These are phyloP conservation scores for Lerema accius DNA, from an alignment of 1,140 invertebrate genomes.

Conservation along the genomic window DNA sequence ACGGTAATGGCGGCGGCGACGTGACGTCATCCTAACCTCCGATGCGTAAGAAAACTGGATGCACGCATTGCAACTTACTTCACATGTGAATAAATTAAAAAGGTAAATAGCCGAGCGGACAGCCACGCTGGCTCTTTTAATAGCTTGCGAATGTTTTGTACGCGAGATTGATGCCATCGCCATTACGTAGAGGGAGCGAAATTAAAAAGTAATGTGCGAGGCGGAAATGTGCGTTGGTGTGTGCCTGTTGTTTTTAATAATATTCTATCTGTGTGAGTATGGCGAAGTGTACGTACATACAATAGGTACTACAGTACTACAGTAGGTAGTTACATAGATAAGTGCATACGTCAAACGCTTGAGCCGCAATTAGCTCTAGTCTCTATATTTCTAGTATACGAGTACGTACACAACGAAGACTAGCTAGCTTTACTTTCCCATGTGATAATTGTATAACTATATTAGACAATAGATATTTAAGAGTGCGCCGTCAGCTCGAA, in stretches of 20 bases:
- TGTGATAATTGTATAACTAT: too few species aligned
- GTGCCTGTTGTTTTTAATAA: conserved; percentile 9
- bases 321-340: too few species aligned
- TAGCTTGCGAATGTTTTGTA: conserved; percentile 24
- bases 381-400: too few species aligned
- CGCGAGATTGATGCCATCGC: conserved; percentile 23
- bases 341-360: too few species aligned
- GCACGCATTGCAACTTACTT: conserved; percentile 50
- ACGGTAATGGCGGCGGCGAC: conserved; percentile 62
- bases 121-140: conserved; percentile 30
- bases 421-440: too few species aligned
- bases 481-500: too few species aligned
- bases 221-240: conserved; percentile 16
- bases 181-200: conserved; percentile 20
- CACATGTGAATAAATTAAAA: conserved; percentile 51
- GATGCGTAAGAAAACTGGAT: conserved; percentile 69
- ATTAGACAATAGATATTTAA: too few species aligned
- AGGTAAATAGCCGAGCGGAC: conserved; percentile 34
- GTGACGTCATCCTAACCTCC: conserved; percentile 68
- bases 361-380: too few species aligned
- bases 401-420: too few species aligned
- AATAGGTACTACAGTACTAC: too few species aligned
- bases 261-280: neutral
- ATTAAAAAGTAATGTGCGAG: conserved; percentile 7
- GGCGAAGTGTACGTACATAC: too few species aligned